Evolutionary conservation across 2,888 invertebrate species (phyloP), one percentile per base, ranked within the genome.

Genomic region (Hecatera dysodea): DNA sequence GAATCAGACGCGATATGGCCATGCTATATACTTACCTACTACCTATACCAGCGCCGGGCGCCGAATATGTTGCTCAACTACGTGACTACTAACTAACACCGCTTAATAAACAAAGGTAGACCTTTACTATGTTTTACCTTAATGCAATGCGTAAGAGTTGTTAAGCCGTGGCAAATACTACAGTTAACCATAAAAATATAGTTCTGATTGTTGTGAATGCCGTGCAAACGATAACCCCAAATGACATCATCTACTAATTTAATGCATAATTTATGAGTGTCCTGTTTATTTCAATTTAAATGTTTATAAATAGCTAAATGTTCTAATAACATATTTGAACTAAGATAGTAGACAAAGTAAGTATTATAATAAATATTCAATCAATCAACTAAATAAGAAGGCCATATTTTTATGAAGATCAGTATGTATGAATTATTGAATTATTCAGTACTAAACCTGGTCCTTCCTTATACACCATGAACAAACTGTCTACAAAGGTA

Each of bases 1-100:
- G 94, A 94, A 91, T 94, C 94, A 93, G 89, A 87, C 92, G 86
- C 90, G 94, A 94, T 94, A 95, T 93, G 94, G 93, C 87, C 87
- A 87, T 88, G 89, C 86, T 84, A 85, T 83, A 85, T 87, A 67
- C 67, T 56, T 69, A 71, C 59, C 33, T 39, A 39, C 39, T 39
- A 17, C 39, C 39, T 39, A 39, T 72, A 72, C 85, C 83, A 78
- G 83, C 84, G 82, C 83, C 83, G 83, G 82, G 63, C 85, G 81
- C 88, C 90, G 86, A 92, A 91, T 89, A 87, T 83, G 85, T 88
- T 88, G 75, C 82, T 81, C 83, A 86, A 86, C 72, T 73, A 75
- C 78, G 62, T 67, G 68, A 52, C 67, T 82, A 70, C 50, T 68
- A 57, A 81, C 74, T 74, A 78, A 78, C 74, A 59, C 63, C 53